Evolutionary conservation across 2,797 vertebrate species (phyloP).

Genomic region (Tinamus major): DNA sequence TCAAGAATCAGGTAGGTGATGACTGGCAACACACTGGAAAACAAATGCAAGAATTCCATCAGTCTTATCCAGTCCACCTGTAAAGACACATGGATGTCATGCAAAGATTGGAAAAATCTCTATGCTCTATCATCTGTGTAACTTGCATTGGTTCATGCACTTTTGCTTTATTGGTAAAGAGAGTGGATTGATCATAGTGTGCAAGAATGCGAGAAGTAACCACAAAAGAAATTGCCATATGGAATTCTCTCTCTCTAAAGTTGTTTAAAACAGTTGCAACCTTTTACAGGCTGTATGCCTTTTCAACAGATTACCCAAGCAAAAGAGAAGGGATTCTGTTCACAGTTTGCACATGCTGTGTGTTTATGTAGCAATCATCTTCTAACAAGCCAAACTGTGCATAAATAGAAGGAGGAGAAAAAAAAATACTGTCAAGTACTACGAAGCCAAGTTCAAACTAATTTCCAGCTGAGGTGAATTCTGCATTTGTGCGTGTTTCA

Average conservation of each 20-base stretch:
- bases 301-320: background rate
- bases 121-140: background rate
- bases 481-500: background rate
- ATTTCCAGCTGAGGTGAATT: background rate
- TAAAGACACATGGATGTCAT: background rate
- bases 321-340: background rate
- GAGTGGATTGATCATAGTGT: background rate
- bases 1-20: conserved; percentile 74
- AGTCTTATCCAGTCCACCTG: background rate
- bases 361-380: background rate
- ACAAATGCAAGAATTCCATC: background rate
- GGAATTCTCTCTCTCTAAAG: background rate
- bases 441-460: background rate
- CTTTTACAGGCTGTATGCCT: background rate
- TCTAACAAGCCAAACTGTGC: background rate
- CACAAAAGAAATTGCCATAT: background rate
- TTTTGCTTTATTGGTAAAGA: background rate
- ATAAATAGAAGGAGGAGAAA: background rate
- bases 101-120: background rate
- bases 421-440: background rate
- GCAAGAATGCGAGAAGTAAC: background rate
- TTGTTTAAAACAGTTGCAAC: background rate
- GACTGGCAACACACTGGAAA: background rate
- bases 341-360: background rate
- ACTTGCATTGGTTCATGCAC: background rate